Conservation (phyloP, 2,888 invertebrate genomes). For the Nephrotoma flavescens region DNA sequence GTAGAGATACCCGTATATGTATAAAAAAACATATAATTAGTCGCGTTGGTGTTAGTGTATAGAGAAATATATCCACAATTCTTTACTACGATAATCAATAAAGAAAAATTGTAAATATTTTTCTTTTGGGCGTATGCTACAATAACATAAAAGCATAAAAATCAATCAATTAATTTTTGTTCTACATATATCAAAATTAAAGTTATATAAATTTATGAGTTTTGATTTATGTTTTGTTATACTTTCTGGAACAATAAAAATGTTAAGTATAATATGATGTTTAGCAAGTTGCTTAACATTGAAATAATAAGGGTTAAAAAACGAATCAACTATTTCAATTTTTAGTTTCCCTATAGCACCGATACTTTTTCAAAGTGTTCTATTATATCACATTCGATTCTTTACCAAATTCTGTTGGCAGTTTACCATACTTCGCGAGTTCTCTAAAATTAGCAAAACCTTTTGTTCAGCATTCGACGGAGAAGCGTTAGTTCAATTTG, state of each 20-base stretch:
- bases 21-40: background rate
- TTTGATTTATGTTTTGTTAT: background rate
- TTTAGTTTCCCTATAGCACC: no score
- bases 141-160: background rate
- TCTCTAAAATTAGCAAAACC: no score
- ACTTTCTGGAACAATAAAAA: background rate
- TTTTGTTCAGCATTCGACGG: no score
- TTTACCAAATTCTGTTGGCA: no score
- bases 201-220: background rate
- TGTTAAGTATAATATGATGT: no score
- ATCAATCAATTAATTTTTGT: background rate
- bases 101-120: background rate
- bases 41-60: background rate
- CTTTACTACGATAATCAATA: background rate
- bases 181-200: background rate
- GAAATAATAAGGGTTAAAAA: no score
- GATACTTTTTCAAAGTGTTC: no score
- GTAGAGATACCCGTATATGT: background rate
- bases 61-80: background rate
- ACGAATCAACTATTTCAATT: no score
- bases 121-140: background rate
- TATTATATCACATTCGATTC: no score
- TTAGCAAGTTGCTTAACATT: no score
- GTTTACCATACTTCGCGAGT: no score
- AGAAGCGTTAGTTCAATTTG: no score